Conservation (phyloP, 53 echinoderm and acorn worm species). For the Glandiceps talaboti region DNA sequence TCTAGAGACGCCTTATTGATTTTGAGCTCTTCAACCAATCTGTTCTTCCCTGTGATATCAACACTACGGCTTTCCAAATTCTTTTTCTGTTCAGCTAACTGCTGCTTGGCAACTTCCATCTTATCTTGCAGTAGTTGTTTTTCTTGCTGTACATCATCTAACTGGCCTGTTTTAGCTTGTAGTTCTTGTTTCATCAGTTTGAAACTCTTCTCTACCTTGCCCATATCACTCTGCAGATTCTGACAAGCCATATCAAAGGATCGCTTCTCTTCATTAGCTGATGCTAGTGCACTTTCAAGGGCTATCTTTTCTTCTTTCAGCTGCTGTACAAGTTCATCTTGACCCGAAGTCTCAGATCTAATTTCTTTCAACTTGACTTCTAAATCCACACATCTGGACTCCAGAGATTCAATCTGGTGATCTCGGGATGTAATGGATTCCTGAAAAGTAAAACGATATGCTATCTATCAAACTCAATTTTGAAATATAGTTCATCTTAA, state of each 20-base stretch:
- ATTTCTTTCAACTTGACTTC: conserved; percentile 54
- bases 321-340: conserved; percentile 55
- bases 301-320: conserved; percentile 64
- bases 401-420: conserved; percentile 59
- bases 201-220: conserved; percentile 73
- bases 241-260: conserved; percentile 68
- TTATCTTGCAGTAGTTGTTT: conserved; percentile 33
- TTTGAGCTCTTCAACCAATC: conserved; percentile 42
- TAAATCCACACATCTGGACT: conserved; percentile 62
- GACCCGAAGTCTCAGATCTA: conserved; percentile 34
- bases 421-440: conserved; percentile 71
- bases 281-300: conserved; percentile 71
- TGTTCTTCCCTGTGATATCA: conserved; percentile 54
- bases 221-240: conserved; percentile 64
- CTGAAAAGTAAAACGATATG: conserved; percentile 31
- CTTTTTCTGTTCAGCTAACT: conserved; percentile 53
- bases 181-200: conserved; percentile 88
- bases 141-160: conserved; percentile 41
- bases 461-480: too few species aligned
- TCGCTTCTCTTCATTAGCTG: conserved; percentile 83
- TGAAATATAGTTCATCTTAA: too few species aligned
- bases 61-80: conserved; percentile 45
- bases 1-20: conserved; percentile 34
- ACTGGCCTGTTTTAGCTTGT: conserved; percentile 31
- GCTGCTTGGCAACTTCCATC: conserved; percentile 35